Base-by-base conservation (phyloP, 2,888 invertebrate genomes). In the Ceramica pisi region DNA sequence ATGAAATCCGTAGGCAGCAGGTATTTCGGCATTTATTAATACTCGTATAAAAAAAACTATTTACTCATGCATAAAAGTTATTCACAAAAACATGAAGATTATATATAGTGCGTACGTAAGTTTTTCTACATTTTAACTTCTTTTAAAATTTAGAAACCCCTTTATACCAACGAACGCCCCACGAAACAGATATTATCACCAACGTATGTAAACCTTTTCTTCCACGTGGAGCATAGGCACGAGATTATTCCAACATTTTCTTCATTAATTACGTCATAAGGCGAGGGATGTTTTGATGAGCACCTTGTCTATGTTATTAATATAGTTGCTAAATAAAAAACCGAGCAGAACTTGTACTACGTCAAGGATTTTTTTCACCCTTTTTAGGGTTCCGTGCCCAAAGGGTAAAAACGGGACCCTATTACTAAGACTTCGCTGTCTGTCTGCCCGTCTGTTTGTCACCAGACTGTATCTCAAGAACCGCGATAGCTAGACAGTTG, bases 291-390 rank as follows among this genome's bases (percentile, higher is more conserved):
- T 53, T 66, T 64, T 72, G 76, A 68, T 71, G 48, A 84, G 62
- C 48, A 51, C 71, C 67, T 76, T 67, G 68, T 71, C 51, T 46
- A 57, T 70, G 63, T 77, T 82, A 82, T 64, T 81, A 84, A 75
- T 61, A 21, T 59, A 44, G 50, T 55, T 53, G 9, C 48, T 56
- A 48, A 63, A 48, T 57, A 65, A 19, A 56, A 62, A 62, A n/a
- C 19, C 46, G 68, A 60, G 51, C 44, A 41, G 7, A 51, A 51
- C 6, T 57, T 35, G 6, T 57, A 31, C 19, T 14, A 31, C 9
- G 16, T 21, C 26, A 12, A 31, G 12, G 16, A 19, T 26, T 26
- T 26, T 26, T 26, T n/a, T n/a, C n/a, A n/a, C n/a, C n/a, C n/a
- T n/a, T n/a, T n/a, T n/a, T n/a, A n/a, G n/a, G n/a, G n/a, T n/a